Evolutionary conservation across 2,113 vertebrate species (phyloP), one percentile per base, ranked within the genome.

Genomic region (Larimichthys crocea): DNA sequence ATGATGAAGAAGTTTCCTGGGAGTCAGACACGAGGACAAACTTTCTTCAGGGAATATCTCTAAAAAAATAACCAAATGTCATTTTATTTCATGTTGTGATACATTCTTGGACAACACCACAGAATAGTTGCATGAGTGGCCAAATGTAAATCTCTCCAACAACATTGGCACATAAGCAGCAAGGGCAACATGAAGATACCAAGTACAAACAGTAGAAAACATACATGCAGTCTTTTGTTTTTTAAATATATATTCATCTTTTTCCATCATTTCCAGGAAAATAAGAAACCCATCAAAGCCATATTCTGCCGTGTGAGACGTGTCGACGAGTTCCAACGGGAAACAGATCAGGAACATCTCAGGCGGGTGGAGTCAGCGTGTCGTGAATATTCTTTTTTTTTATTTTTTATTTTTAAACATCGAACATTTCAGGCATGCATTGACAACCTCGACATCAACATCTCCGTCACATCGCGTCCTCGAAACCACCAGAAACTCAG

Each of bases 181-280:
- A 92, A 95, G 94, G 93, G 93, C 92, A 94, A 95, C 95, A 93
- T 93, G 91, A 94, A 94, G 70, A 94, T 93, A 95, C 93, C 91
- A 24, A 89, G 89, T 95, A 95, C 95, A 95, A 95, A 95, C 95
- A 93, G 95, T 95, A 95, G 74, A 95, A 95, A 95, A 95, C 94
- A 95, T 92, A 94, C 95, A 95, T 95, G 95, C 94, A 86, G 74
- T 79, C 44, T 79, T 83, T 80, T 82, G 44, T 90, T 92, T 92
- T 94, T 94, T 93, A 93, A 93, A 95, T 95, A 95, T 94, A 95
- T 91, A 93, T 82, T 88, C 77, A 90, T 87, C 86, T 87, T 92
- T 83, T 46, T 79, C 85, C 86, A 82, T 87, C 88, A 76, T 90
- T 89, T 92, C 79, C 73, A 50, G 92, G 90, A 88, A 87, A 86